phyloP scores from a whole-genome alignment of 2,113 vertebrate genomes.

The Myodes glareolus region DNA sequence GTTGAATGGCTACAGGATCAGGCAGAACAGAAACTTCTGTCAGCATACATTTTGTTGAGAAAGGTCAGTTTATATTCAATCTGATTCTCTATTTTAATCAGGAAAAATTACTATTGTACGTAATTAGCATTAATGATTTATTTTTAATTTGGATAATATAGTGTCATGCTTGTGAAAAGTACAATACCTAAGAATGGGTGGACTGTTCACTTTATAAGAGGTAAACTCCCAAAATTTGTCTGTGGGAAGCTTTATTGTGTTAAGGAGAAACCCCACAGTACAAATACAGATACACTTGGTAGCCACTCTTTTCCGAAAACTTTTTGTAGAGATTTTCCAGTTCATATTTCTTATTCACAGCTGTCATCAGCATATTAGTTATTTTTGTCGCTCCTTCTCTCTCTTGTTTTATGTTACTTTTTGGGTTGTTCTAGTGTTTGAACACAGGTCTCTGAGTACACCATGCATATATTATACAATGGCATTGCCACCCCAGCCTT shows the following conservation, averaged over 20 bases:
- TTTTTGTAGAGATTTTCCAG: background rate
- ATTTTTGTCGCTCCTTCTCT: too few species aligned
- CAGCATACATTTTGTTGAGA: background rate
- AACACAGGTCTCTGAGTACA: background rate
- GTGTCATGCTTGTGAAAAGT: background rate
- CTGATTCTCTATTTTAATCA: conserved; percentile 2
- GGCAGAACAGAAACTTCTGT: too few species aligned
- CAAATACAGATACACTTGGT: background rate
- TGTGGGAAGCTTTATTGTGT: background rate
- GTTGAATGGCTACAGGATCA: too few species aligned
- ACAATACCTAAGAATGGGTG: background rate
- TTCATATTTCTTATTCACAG: too few species aligned
- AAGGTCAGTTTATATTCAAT: background rate
- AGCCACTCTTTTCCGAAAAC: background rate
- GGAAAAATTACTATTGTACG: background rate
- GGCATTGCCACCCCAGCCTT: background rate
- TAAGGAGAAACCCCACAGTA: background rate
- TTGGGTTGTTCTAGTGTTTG: background rate
- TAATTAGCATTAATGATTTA: background rate
- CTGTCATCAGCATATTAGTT: too few species aligned
- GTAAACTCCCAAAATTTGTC: background rate
- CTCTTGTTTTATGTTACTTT: too few species aligned
- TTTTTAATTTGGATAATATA: background rate
- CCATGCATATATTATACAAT: background rate
- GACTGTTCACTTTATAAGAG: background rate